Evolutionary conservation across 2,888 invertebrate genomes (phyloP).

Genomic region (Apamea anceps): DNA sequence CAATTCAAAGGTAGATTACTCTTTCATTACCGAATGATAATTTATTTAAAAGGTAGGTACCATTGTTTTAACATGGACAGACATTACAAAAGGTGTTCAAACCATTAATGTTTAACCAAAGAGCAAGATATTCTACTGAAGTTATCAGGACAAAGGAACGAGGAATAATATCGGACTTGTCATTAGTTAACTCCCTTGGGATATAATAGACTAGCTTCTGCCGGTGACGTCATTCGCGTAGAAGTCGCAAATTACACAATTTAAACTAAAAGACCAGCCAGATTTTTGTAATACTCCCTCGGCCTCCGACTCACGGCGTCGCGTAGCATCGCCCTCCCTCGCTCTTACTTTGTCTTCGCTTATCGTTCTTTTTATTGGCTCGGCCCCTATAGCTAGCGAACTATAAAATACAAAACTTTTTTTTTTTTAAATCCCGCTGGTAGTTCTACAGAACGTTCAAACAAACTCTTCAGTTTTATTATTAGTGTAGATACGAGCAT

Average conservation of each 20-base stretch:
- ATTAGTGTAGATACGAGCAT: background rate
- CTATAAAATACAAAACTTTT: too few species aligned
- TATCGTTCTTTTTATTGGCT: background rate
- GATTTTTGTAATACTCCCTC: background rate
- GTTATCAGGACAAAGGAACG: conserved; percentile 30
- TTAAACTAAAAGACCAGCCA: background rate
- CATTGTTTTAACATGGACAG: conserved; percentile 30
- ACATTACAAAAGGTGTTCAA: conserved; percentile 20
- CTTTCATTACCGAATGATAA: conserved; percentile 16
- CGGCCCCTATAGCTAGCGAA: background rate
- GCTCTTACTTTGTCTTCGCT: background rate
- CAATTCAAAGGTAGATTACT: conserved; percentile 12
- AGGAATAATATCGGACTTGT: conserved; percentile 15
- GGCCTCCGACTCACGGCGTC: background rate
- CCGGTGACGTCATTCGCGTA: background rate
- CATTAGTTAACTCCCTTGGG: conserved; percentile 15
- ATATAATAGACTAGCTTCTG: background rate
- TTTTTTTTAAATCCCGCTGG: background rate
- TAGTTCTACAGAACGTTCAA: background rate
- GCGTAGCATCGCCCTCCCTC: background rate
- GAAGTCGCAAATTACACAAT: background rate
- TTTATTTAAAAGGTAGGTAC: conserved; percentile 17
- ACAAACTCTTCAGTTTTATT: background rate
- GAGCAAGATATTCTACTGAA: conserved; percentile 27
- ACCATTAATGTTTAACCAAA: conserved; percentile 26